Conservation (phyloP, 2,797 vertebrate species). For the Holocentrus rufus region DNA sequence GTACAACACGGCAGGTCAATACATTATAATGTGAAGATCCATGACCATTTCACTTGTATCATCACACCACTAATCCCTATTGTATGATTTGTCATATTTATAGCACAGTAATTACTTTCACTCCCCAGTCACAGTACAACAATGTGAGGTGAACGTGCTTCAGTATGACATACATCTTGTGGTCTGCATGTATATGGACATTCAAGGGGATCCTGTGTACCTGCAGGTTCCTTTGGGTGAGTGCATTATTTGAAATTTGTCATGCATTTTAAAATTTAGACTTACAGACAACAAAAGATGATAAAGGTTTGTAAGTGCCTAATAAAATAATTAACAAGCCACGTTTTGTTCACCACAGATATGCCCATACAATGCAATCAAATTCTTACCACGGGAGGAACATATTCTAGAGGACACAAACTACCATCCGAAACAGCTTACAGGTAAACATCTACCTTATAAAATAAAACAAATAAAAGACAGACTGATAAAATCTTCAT, state of each 20-base stretch:
- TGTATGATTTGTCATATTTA: background rate
- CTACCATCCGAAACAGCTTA: constrained; percentile 41
- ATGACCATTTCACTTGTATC: background rate
- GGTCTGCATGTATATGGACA: constrained; percentile 74
- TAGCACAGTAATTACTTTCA: background rate
- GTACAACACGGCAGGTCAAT: background rate
- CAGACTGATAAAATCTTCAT: background rate
- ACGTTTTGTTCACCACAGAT: constrained; percentile 68
- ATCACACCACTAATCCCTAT: background rate
- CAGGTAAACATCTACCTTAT: constrained; percentile 54
- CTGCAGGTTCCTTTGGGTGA: constrained; percentile 84
- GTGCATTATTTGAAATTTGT: constrained; percentile 8
- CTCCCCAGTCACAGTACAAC: constrained; percentile 33
- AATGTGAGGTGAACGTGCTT: constrained; percentile 56
- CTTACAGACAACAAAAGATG: background rate
- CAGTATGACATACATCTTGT: constrained; percentile 66
- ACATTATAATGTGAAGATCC: background rate
- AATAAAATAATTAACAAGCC: background rate
- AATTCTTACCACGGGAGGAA: constrained; percentile 64
- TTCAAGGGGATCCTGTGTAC: constrained; percentile 78
- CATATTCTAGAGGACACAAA: constrained; percentile 19
- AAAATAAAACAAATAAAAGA: background rate
- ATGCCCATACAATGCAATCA: constrained; percentile 78
- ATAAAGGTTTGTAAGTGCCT: background rate
- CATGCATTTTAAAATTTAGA: background rate